Conservation (phyloP, 2,797 vertebrate species). For the Knipowitschia caucasica region DNA sequence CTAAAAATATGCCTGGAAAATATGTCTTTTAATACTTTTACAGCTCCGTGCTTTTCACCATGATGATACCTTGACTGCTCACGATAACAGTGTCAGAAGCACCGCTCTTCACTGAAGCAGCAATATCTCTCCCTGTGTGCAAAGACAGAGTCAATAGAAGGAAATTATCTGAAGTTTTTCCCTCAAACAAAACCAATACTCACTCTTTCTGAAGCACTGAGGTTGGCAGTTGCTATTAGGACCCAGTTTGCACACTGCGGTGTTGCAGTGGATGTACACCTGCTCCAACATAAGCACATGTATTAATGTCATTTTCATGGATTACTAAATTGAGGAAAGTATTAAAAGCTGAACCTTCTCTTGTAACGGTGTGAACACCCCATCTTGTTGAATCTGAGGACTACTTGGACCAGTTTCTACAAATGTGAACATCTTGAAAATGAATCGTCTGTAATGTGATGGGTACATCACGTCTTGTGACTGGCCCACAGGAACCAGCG, state of each 20-base stretch:
- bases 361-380: slow-evolving; percentile 3
- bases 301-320: not conserved
- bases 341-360: slow-evolving; percentile 36
- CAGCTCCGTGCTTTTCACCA: not conserved
- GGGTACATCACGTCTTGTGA: slow-evolving; percentile 45
- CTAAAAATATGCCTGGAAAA: not conserved
- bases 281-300: slow-evolving; percentile 23
- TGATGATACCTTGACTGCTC: slow-evolving; percentile 47
- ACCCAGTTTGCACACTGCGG: slow-evolving; percentile 54
- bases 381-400: not conserved
- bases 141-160: slow-evolving; percentile 11
- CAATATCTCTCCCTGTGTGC: slow-evolving; percentile 52
- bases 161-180: not conserved
- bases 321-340: not conserved
- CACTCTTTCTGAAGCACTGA: slow-evolving; percentile 60
- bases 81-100: slow-evolving; percentile 22
- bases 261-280: slow-evolving; percentile 67
- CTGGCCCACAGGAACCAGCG: slow-evolving; percentile 29
- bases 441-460: slow-evolving; percentile 59
- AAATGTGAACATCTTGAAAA: slow-evolving; percentile 76
- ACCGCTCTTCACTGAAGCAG: not conserved
- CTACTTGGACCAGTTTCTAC: slow-evolving; percentile 9
- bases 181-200: slow-evolving; percentile 24
- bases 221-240: slow-evolving; percentile 47
- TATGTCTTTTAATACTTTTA: not conserved